Conservation (phyloP, 2,888 invertebrate species). For the Amphipyra tragopoginis region DNA sequence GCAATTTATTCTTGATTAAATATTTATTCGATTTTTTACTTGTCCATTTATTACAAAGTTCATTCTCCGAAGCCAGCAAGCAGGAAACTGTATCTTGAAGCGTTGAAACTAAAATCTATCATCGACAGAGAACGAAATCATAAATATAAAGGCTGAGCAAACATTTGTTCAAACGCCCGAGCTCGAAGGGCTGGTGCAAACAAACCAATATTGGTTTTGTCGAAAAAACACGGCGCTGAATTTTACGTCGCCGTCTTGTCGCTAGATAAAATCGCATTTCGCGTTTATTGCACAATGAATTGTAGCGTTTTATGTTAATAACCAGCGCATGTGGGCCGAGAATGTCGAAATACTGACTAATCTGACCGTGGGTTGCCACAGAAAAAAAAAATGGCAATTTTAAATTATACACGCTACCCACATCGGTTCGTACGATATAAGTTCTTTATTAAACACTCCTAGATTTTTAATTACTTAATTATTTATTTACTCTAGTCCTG, state of each 20-base stretch:
- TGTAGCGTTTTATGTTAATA: conserved; percentile 89
- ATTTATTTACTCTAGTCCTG: conserved; percentile 72
- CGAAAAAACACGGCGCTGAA: conserved; percentile 67
- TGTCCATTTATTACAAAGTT: background rate
- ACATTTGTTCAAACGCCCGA: conserved; percentile 50
- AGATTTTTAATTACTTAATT: conserved; percentile 86
- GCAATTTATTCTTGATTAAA: too few relatives aligned
- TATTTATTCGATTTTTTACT: too few relatives aligned
- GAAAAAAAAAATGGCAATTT: conserved; percentile 89
- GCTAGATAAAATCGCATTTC: conserved; percentile 87
- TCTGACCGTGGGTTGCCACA: conserved; percentile 83
- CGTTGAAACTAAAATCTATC: conserved; percentile 45
- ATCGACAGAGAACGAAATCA: conserved; percentile 38
- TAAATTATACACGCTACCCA: conserved; percentile 88
- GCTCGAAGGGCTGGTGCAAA: conserved; percentile 55
- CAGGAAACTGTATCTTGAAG: conserved; percentile 23
- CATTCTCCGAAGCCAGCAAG: background rate
- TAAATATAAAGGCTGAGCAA: conserved; percentile 50
- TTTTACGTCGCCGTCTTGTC: conserved; percentile 73
- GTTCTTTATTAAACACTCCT: conserved; percentile 81
- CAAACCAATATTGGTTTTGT: conserved; percentile 61
- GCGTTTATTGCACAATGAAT: conserved; percentile 88
- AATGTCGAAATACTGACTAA: conserved; percentile 90
- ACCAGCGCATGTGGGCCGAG: conserved; percentile 79
- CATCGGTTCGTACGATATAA: conserved; percentile 71